Evolutionary conservation across 2,113 vertebrate genomes (phyloP).

Genomic region (Menidia beryllina): DNA sequence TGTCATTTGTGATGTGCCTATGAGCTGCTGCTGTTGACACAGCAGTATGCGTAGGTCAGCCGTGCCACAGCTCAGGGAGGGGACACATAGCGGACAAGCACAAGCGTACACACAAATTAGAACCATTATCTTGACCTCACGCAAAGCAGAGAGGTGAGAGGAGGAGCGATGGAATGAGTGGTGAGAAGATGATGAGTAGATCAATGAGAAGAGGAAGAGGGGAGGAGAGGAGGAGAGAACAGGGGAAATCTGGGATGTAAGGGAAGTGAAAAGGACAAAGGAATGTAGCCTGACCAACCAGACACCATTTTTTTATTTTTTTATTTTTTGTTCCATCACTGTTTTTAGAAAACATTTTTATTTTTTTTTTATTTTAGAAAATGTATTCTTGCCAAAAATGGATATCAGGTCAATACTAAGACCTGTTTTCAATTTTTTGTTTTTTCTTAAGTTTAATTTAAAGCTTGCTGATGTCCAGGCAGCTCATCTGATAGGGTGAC

Average conservation of each 20-base stretch:
- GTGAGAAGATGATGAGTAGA: constrained; percentile 47
- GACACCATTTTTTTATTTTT: no score
- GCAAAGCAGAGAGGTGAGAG: constrained; percentile 35
- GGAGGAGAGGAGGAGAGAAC: neutral
- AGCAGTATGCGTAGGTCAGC: constrained; percentile 66
- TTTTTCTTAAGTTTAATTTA: no score
- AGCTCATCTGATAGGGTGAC: no score
- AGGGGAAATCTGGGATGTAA: neutral
- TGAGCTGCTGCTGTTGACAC: constrained; percentile 62
- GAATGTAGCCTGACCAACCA: neutral
- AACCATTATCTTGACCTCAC: constrained; percentile 66
- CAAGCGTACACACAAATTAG: constrained; percentile 69
- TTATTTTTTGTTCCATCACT: no score
- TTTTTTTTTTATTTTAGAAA: no score
- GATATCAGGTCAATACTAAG: no score
- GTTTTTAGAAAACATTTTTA: no score
- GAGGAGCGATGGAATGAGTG: constrained; percentile 31
- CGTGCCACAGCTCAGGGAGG: constrained; percentile 39
- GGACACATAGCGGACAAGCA: constrained; percentile 67
- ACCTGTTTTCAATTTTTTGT: no score
- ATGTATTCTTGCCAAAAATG: no score
- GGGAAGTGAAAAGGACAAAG: neutral
- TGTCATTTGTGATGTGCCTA: constrained; percentile 47
- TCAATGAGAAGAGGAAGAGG: constrained; percentile 33
- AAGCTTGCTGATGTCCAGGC: no score